Base-by-base conservation (phyloP, 2,113 vertebrate genomes). In the Xiphophorus maculatus region DNA sequence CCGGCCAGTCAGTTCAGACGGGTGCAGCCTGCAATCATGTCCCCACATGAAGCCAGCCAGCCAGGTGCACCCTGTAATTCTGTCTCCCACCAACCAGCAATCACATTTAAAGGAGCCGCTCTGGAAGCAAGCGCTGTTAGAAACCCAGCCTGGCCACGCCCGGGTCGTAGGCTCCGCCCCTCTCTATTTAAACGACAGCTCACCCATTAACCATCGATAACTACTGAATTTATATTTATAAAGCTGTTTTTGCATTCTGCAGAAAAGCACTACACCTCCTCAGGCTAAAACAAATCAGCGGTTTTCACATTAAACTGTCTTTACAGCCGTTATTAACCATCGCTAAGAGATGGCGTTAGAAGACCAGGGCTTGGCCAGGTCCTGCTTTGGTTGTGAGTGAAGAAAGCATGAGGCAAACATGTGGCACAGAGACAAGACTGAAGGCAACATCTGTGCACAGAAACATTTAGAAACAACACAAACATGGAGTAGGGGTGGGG, bases 11-110 rank as follows among this genome's bases (percentile, higher is more conserved):
- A 88, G 91, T 87, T 87, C 88, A 89, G 40, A 93, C 32, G 83
- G 80, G 84, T 76, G 86, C 88, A 93, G 89, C 90, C 90, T 93
- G 89, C 87, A 90, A 94, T 94, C 93, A 93, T 40, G 74, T 88
- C 85, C 51, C 88, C 86, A 85, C 87, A 81, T 76, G 76, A 83
- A 72, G 76, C 83, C 83, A 89, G 84, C 85, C 84, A 89, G 87
- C 78, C 89, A 92, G 90, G 88, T 92, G 90, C 90, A 91, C 89
- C 90, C 94, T 93, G 87, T 93, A 91, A 93, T 93, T 90, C 87
- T 70, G 88, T 87, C 86, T 82, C 88, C 88, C 87, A 81, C 82
- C 85, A 89, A 83, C 70, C 84, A 90, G 90, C 87, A 84, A 85
- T 79, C 84, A 76, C 89, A 86, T 88, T 90, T 85, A 85, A 84